Percentiles rank a stretch among this genome's conserved stretches.
Conservation (phyloP, 1,140 invertebrate genomes). For the Aleiodes sp. region DNA sequence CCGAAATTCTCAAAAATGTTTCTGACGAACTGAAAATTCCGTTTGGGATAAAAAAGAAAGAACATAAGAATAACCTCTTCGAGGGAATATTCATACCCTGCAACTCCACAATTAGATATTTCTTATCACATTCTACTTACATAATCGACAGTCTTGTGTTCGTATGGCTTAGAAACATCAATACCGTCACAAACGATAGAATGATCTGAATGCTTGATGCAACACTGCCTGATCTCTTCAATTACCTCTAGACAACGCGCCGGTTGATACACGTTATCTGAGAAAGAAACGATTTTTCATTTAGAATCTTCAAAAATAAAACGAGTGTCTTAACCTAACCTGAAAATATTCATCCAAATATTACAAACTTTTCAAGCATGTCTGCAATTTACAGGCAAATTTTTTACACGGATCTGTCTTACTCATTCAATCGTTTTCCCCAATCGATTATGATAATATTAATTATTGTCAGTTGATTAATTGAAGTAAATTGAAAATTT, state of each 20-base stretch:
- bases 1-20: too few relatives aligned
- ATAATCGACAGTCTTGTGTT: slow-evolving; percentile 62
- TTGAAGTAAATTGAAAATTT: not conserved
- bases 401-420: slow-evolving; percentile 76
- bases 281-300: slow-evolving; percentile 46
- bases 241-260: slow-evolving; percentile 69
- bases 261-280: slow-evolving; percentile 77
- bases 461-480: too few relatives aligned
- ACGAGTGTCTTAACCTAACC: not conserved
- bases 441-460: not conserved
- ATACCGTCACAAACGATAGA: slow-evolving; percentile 76
- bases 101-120: not conserved
- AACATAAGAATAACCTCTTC: too few relatives aligned
- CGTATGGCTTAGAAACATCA: slow-evolving; percentile 64
- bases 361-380: slow-evolving; percentile 75
- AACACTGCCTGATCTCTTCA: slow-evolving; percentile 74
- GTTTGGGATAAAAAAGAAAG: too few relatives aligned
- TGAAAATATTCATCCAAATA: slow-evolving; percentile 20
- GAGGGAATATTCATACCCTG: not conserved
- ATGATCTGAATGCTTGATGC: slow-evolving; percentile 68
- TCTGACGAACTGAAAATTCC: too few relatives aligned
- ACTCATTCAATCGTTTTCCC: slow-evolving; percentile 42
- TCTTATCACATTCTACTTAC: slow-evolving; percentile 46
- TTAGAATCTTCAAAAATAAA: not conserved
- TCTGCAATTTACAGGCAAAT: slow-evolving; percentile 79